Conservation (phyloP, 2,888 invertebrate genomes). For the Plusia festucae region DNA sequence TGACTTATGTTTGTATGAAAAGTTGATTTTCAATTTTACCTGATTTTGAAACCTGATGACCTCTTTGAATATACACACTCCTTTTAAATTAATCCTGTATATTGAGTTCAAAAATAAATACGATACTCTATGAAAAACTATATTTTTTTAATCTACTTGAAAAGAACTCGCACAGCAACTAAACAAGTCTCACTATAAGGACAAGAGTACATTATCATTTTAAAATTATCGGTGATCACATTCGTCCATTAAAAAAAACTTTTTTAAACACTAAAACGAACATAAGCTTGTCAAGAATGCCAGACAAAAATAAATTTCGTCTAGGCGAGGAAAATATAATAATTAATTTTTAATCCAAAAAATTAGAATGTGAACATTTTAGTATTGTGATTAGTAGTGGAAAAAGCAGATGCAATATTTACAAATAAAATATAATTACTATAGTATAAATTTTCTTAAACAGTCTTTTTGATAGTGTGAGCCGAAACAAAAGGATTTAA, state of each 20-base stretch:
- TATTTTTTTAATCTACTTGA: too few species aligned
- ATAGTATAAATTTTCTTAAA: conserved; percentile 45
- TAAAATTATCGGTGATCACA: conserved; percentile 79
- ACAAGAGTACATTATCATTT: conserved; percentile 50
- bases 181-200: conserved; percentile 53
- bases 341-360: conserved; percentile 38
- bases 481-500: conserved; percentile 54
- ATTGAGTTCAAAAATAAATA: too few species aligned
- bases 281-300: not conserved
- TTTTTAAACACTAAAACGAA: conserved; percentile 46
- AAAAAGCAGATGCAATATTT: conserved; percentile 49
- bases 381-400: conserved; percentile 56
- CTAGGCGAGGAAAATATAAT: conserved; percentile 31
- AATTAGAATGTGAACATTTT: conserved; percentile 33
- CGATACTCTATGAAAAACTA: too few species aligned
- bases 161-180: conserved; percentile 45
- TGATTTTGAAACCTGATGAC: too few species aligned
- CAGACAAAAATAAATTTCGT: too few species aligned
- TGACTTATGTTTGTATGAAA: too few species aligned
- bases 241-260: conserved; percentile 74
- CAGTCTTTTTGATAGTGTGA: conserved; percentile 52
- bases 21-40: too few species aligned
- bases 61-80: too few species aligned
- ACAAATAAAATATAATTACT: conserved; percentile 56
- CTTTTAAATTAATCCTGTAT: too few species aligned